Conservation (phyloP, 2,797 vertebrate genomes). For the Luscinia megarhynchos region DNA sequence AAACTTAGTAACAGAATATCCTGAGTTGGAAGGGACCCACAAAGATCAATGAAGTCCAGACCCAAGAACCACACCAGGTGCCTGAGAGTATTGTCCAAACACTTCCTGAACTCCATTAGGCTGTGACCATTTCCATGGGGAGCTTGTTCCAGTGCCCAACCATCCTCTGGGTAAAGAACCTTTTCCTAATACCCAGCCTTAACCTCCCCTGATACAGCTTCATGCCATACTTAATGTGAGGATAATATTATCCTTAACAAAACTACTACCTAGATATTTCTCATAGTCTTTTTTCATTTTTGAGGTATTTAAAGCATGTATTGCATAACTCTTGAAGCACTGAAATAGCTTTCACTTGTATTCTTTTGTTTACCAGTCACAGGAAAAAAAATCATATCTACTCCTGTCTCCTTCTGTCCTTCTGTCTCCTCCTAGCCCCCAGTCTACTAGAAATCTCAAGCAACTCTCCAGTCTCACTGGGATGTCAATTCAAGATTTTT, state of each 20-base stretch:
- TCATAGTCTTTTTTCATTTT: background rate
- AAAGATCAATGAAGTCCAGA: background rate
- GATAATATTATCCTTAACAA: background rate
- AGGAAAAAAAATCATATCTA: background rate
- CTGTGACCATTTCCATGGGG: background rate
- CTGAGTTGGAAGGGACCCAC: background rate
- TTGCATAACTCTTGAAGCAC: background rate
- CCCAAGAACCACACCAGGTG: background rate
- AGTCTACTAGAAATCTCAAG: background rate
- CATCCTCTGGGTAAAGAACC: background rate
- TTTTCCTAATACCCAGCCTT: background rate
- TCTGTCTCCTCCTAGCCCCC: background rate
- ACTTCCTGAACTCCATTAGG: background rate
- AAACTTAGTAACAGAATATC: background rate
- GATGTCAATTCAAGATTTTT: background rate
- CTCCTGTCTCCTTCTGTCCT: background rate
- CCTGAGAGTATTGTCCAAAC: background rate
- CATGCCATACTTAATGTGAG: background rate
- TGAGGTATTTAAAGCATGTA: background rate
- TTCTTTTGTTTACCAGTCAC: background rate
- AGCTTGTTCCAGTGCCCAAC: background rate
- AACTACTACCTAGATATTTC: background rate
- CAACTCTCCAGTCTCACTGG: background rate
- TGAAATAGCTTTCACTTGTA: background rate
- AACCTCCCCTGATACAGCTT: background rate